These are phyloP conservation scores for Melopsittacus undulatus DNA, from an alignment of 2,797 vertebrate species.

Conservation along the genomic window DNA sequence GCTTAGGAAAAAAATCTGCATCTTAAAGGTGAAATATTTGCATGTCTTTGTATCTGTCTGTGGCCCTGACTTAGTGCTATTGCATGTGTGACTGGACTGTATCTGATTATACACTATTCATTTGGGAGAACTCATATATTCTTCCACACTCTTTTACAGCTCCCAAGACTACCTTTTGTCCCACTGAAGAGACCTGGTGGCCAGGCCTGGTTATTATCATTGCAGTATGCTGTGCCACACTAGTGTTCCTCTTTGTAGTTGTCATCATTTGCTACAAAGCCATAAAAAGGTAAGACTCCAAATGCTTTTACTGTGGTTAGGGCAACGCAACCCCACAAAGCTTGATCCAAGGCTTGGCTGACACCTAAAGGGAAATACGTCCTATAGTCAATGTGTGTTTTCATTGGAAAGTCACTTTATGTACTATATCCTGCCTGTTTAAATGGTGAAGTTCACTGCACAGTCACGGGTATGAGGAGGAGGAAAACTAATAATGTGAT, in stretches of 20 bases:
- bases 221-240: slow-evolving; percentile 86
- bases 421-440: neutral
- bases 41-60: neutral
- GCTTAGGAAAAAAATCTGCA: neutral
- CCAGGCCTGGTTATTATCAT: slow-evolving; percentile 87
- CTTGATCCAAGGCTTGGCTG: neutral
- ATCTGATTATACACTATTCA: neutral
- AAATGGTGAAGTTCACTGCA: neutral
- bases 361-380: neutral
- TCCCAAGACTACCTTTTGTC: slow-evolving; percentile 80
- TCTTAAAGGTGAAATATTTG: neutral
- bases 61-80: neutral
- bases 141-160: slow-evolving; percentile 74
- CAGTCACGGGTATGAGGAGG: neutral
- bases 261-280: slow-evolving; percentile 98
- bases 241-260: slow-evolving; percentile 89
- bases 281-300: slow-evolving; percentile 93
- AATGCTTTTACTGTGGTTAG: neutral
- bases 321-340: neutral
- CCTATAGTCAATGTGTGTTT: neutral
- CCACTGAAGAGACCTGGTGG: slow-evolving; percentile 87
- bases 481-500: neutral
- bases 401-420: neutral
- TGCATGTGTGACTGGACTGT: neutral
- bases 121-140: neutral